phyloP scores from a whole-genome alignment of 2,113 vertebrate species.

The Varanus salvator region DNA sequence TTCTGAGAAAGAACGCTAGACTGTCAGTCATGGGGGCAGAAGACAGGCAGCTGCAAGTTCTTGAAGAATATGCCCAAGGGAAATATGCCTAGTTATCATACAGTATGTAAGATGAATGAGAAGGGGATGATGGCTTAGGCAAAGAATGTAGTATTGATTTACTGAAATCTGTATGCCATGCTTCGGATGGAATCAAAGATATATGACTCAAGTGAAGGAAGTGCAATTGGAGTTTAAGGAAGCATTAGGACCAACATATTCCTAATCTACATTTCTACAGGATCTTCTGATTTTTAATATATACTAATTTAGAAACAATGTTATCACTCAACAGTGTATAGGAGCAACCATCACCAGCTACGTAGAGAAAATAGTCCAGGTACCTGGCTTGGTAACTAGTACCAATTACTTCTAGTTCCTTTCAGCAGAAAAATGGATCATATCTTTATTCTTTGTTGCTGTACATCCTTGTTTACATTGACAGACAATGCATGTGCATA shows the following conservation, averaged over 20 bases:
- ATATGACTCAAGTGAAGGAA: conserved; percentile 17
- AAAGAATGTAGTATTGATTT: conserved; percentile 35
- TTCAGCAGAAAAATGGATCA: neutral
- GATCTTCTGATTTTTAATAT: neutral
- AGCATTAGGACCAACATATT: neutral
- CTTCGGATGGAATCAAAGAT: conserved; percentile 24
- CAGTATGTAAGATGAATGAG: conserved; percentile 42
- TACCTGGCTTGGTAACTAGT: no score
- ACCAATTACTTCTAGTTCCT: neutral
- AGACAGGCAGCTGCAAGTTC: neutral
- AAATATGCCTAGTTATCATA: conserved; percentile 33
- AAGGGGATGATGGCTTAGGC: neutral
- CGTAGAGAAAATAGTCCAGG: neutral
- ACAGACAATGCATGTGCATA: neutral
- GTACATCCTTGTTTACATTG: neutral
- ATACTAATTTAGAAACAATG: neutral
- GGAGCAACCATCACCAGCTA: neutral
- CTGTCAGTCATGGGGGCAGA: conserved; percentile 34
- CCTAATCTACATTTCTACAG: neutral
- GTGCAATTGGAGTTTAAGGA: conserved; percentile 12
- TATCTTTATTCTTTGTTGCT: neutral
- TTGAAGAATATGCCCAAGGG: conserved; percentile 55
- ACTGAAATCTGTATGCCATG: conserved; percentile 32
- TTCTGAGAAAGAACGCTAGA: conserved; percentile 8
- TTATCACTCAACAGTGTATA: neutral